A percentile compares a stretch with the other conserved stretches of the same genome.
These are phyloP conservation scores for Lasioglossum figueresi DNA, from an alignment of 2,888 invertebrate species.

Conservation along the genomic window DNA sequence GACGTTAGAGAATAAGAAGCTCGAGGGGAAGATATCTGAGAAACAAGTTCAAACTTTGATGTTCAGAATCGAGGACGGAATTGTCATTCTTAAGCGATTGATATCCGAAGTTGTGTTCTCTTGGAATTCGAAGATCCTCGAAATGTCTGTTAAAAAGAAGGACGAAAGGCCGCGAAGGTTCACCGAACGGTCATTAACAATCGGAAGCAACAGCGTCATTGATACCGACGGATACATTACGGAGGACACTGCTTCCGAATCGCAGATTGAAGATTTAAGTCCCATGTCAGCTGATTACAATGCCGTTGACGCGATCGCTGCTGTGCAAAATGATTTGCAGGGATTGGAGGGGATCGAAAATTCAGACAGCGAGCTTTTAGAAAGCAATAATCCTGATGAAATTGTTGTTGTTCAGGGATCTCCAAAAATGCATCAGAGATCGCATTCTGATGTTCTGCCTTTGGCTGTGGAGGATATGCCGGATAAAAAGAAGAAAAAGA, in stretches of 20 bases:
- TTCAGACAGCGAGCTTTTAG: slow-evolving; percentile 76
- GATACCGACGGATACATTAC: slow-evolving; percentile 81
- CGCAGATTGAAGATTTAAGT: slow-evolving; percentile 81
- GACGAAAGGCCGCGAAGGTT: slow-evolving; percentile 82
- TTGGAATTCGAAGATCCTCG: slow-evolving; percentile 88
- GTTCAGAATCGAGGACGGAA: slow-evolving; percentile 85
- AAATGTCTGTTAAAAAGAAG: slow-evolving; percentile 78
- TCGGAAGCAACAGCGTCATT: slow-evolving; percentile 66
- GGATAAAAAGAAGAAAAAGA: slow-evolving; percentile 86
- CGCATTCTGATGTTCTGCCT: slow-evolving; percentile 82
- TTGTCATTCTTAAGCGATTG: slow-evolving; percentile 87
- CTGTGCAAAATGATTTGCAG: slow-evolving; percentile 71
- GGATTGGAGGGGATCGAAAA: slow-evolving; percentile 72
- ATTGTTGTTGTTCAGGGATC: slow-evolving; percentile 77
- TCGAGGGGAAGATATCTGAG: slow-evolving; percentile 74
- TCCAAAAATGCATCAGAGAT: slow-evolving; percentile 82
- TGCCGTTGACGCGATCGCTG: slow-evolving; percentile 78
- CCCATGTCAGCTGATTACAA: slow-evolving; percentile 82
- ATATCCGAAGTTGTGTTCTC: slow-evolving; percentile 89
- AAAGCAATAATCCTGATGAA: slow-evolving; percentile 76
- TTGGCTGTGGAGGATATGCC: slow-evolving; percentile 75
- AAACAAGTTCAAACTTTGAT: slow-evolving; percentile 78
- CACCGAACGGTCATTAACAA: slow-evolving; percentile 72
- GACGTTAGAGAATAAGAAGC: slow-evolving; percentile 85
- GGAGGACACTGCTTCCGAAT: slow-evolving; percentile 80